Conservation (phyloP, 1,140 invertebrate genomes). For the Nasonia vitripennis region DNA sequence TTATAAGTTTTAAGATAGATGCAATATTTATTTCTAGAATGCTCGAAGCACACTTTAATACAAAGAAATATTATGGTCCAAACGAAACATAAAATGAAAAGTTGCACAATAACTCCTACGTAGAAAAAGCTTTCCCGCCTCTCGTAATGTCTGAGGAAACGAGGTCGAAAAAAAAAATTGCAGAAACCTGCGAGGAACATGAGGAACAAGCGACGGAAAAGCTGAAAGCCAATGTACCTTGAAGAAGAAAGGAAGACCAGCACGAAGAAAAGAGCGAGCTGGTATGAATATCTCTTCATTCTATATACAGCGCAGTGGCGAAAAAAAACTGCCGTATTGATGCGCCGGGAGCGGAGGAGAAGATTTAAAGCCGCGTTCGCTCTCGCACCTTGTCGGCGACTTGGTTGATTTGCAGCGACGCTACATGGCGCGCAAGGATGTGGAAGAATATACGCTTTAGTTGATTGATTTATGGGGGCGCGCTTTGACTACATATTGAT, state of each 20-base stretch:
- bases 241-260: neutral
- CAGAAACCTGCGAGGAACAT: neutral
- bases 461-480: conserved; percentile 8
- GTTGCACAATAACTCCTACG: neutral
- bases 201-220: neutral
- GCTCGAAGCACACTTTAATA: no score
- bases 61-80: no score
- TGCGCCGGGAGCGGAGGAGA: neutral
- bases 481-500: neutral
- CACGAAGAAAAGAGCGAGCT: neutral
- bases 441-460: neutral
- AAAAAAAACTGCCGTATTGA: neutral
- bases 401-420: neutral
- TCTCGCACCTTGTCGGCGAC: neutral
- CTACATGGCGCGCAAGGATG: neutral
- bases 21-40: no score
- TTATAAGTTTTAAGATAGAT: no score
- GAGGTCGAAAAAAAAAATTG: neutral
- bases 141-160: neutral
- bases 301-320: neutral
- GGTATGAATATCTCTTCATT: conserved; percentile 11
- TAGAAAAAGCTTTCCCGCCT: neutral
- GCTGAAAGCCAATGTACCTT: neutral
- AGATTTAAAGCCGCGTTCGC: conserved; percentile 1
- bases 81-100: no score